phyloP scores from a whole-genome alignment of 2,113 vertebrate genomes.

The Gymnocephalus cernua region DNA sequence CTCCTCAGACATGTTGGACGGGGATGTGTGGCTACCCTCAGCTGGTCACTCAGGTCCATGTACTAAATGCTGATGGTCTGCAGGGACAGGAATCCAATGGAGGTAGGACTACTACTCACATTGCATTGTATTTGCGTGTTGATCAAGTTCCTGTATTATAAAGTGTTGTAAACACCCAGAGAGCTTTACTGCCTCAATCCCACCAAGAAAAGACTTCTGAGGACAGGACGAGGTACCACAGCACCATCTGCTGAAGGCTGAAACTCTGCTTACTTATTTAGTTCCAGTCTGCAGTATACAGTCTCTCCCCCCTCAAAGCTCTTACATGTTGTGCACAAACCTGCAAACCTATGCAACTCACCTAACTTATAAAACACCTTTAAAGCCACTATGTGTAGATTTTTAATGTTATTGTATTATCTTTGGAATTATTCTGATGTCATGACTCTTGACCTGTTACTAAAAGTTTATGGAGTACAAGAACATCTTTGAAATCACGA shows the following conservation, averaged over 20 bases:
- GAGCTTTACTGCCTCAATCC: conserved; percentile 61
- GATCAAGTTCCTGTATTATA: background rate
- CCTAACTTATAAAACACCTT: background rate
- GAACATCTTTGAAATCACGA: background rate
- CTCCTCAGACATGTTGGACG: conserved; percentile 94
- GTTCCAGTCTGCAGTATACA: background rate
- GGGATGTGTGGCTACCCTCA: conserved; percentile 95
- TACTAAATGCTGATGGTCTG: conserved; percentile 91
- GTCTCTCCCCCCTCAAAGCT: background rate
- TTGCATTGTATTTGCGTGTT: conserved; percentile 5
- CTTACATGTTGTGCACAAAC: background rate
- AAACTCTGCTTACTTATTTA: background rate
- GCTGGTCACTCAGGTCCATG: conserved; percentile 94
- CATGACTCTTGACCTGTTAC: background rate
- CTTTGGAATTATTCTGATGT: background rate
- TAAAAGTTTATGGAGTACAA: background rate
- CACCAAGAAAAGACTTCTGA: conserved; percentile 41
- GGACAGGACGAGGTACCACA: conserved; percentile 52
- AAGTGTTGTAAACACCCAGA: conserved; percentile 36
- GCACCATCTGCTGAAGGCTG: conserved; percentile 59
- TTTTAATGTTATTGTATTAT: background rate
- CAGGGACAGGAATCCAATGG: conserved; percentile 89
- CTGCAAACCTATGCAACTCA: background rate
- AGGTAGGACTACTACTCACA: conserved; percentile 77
- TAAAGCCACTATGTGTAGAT: conserved; percentile 11